A percentile compares a stretch with the other conserved stretches of the same genome.
Conservation (phyloP, 2,888 invertebrate genomes). For the Graphium colonna region DNA sequence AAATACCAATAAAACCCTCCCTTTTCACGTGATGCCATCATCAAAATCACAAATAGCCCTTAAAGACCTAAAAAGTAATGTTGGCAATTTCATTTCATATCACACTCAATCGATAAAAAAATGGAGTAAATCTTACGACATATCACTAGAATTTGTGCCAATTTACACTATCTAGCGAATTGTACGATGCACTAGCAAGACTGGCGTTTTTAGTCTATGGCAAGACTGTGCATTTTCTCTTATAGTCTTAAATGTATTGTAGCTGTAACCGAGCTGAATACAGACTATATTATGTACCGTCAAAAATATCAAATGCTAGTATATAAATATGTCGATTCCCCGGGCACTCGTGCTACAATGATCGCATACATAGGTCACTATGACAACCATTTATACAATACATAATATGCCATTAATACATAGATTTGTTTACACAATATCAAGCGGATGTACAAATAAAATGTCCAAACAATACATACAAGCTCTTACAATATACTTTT, state of each 20-base stretch:
- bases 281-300: constrained; percentile 6
- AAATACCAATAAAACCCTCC: background rate
- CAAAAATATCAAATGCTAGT: constrained; percentile 9
- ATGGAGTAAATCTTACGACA: constrained; percentile 1
- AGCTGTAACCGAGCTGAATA: background rate
- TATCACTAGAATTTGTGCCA: constrained; percentile 13
- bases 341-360: background rate
- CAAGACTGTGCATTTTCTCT: constrained; percentile 21
- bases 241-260: background rate
- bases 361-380: background rate
- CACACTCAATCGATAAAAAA: constrained; percentile 6
- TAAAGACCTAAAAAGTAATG: constrained; percentile 1
- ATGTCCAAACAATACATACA: constrained; percentile 18
- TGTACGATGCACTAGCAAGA: constrained; percentile 10
- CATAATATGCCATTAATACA: constrained; percentile 13
- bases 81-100: constrained; percentile 12
- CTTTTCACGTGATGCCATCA: background rate
- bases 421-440: constrained; percentile 9
- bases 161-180: constrained; percentile 18
- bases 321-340: constrained; percentile 2
- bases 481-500: constrained; percentile 18
- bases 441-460: constrained; percentile 20
- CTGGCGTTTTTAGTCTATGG: constrained; percentile 22
- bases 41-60: background rate
- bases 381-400: constrained; percentile 11